Evolutionary conservation across 2,113 vertebrate species (phyloP).

Genomic region (Origma solitaria): DNA sequence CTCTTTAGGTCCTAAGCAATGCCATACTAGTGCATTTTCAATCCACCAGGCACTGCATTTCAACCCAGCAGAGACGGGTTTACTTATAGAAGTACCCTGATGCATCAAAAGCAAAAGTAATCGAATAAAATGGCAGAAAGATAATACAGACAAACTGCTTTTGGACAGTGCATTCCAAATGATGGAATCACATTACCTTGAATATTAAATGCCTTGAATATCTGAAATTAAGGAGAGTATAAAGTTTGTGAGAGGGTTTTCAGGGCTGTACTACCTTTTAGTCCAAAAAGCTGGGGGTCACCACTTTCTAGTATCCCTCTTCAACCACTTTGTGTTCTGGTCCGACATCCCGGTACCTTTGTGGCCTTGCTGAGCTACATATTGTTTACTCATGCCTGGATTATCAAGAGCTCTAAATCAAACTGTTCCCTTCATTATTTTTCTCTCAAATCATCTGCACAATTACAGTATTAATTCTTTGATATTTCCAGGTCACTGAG

Average conservation of each 20-base stretch:
- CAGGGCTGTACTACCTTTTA: background rate
- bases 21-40: background rate
- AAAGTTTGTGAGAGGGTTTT: background rate
- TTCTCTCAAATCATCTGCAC: background rate
- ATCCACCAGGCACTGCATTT: background rate
- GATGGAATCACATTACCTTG: background rate
- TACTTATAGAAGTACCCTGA: background rate
- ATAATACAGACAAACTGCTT: background rate
- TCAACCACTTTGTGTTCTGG: background rate
- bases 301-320: background rate
- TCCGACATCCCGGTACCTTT: background rate
- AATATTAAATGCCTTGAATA: background rate
- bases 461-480: background rate
- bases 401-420: background rate
- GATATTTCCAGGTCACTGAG: background rate
- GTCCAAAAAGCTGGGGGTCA: fast-evolving
- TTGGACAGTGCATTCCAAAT: background rate
- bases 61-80: background rate
- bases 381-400: background rate
- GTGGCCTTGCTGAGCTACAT: background rate
- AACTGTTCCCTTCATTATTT: background rate
- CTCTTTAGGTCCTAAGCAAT: background rate
- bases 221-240: background rate
- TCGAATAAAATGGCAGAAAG: background rate
- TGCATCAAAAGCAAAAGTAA: background rate